Evolutionary conservation across 2,113 vertebrate genomes (phyloP).

Genomic region (Orthonyx spaldingii): DNA sequence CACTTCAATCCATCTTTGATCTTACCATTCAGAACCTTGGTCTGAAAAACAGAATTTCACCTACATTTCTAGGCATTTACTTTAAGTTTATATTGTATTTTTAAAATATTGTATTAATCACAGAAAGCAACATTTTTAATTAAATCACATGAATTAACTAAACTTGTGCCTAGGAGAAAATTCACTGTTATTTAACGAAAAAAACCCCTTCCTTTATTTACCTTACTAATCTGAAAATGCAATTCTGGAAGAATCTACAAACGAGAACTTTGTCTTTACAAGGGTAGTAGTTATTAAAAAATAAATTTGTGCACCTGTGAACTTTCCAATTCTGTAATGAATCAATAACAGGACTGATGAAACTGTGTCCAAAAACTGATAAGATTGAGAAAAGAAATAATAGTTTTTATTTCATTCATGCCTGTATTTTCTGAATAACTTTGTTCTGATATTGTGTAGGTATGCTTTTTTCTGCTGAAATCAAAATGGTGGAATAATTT

Average conservation of each 20-base stretch:
- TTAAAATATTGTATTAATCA: not conserved
- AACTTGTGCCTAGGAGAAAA: not conserved
- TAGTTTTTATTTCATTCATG: not conserved
- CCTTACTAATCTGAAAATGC: not conserved
- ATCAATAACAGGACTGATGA: not conserved
- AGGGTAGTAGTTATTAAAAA: not conserved
- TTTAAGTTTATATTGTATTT: not conserved
- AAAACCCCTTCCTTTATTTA: not conserved
- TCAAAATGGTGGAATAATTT: not conserved
- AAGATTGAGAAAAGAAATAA: not conserved
- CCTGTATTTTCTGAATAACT: not conserved
- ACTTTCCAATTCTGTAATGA: not conserved
- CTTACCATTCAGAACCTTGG: not conserved
- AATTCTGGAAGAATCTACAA: not conserved
- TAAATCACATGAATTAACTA: not conserved
- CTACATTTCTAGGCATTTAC: not conserved
- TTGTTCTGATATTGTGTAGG: not conserved
- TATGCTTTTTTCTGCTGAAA: not conserved
- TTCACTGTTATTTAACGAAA: not conserved
- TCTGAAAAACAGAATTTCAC: not conserved
- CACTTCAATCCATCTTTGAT: not conserved
- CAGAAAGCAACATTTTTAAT: not conserved
- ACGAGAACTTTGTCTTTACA: not conserved
- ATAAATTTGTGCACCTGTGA: not conserved
- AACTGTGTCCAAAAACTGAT: not conserved